A percentile compares a stretch with the other conserved stretches of the same genome.
Conservation (phyloP, 2,113 vertebrate species). For the Rhizomys pruinosus region DNA sequence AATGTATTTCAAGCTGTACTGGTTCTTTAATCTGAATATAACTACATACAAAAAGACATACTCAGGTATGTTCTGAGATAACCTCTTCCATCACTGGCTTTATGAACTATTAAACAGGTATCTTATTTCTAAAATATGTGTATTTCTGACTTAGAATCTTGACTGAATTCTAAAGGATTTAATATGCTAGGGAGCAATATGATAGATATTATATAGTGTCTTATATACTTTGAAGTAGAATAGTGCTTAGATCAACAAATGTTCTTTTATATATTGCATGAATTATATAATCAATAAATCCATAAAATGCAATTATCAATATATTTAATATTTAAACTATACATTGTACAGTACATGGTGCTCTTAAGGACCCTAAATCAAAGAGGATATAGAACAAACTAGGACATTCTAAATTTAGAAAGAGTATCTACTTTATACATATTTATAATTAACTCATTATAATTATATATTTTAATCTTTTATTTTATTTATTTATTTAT, state of each 20-base stretch:
- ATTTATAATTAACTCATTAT: neutral
- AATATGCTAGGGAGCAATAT: neutral
- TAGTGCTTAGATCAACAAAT: slow-evolving; percentile 28
- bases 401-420: neutral
- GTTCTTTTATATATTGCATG: neutral
- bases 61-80: neutral
- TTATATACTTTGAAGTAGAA: neutral
- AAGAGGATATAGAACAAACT: slow-evolving; percentile 14
- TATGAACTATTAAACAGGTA: neutral
- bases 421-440: neutral
- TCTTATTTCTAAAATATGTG: neutral
- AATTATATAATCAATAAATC: neutral
- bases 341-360: neutral
- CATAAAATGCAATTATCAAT: neutral
- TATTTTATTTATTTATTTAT: too few species aligned
- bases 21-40: slow-evolving; percentile 4
- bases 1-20: neutral
- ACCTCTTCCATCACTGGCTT: slow-evolving; percentile 16
- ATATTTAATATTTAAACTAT: slow-evolving; percentile 52
- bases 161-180: neutral
- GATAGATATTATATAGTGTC: neutral
- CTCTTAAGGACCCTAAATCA: too few species aligned
- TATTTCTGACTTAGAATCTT: slow-evolving; percentile 20
- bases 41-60: slow-evolving; percentile 5
- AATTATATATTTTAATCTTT: slow-evolving; percentile 16